These are phyloP conservation scores for Pelosia muscerda DNA, from an alignment of 2,888 invertebrate genomes.

Conservation along the genomic window DNA sequence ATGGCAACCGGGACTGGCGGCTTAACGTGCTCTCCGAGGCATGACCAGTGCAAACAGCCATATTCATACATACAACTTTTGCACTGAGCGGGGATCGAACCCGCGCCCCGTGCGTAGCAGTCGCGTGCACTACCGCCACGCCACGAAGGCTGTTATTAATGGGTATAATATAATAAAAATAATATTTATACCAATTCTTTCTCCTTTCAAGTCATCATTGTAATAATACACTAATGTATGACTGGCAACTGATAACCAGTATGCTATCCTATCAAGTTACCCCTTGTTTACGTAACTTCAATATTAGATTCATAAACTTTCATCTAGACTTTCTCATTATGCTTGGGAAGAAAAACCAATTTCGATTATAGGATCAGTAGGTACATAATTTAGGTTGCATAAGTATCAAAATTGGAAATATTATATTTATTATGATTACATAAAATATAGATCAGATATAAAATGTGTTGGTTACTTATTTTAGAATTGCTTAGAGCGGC, in stretches of 20 bases:
- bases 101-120: no score
- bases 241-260: not conserved
- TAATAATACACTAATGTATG: not conserved
- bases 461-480: not conserved
- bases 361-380: not conserved
- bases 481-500: not conserved
- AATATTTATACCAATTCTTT: no score
- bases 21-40: no score
- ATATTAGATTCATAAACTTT: conserved; percentile 5
- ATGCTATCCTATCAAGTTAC: not conserved
- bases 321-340: conserved; percentile 7
- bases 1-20: no score
- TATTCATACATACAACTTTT: no score
- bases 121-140: no score
- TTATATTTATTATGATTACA: not conserved
- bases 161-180: not conserved
- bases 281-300: conserved; percentile 6
- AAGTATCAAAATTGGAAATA: not conserved
- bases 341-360: not conserved
- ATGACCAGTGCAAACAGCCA: no score
- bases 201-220: not conserved
- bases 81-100: no score
- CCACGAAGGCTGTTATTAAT: no score
- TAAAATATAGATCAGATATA: not conserved
- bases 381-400: not conserved